A percentile compares a stretch with the other conserved stretches of the same genome.
Evolutionary conservation across 2,888 invertebrate species (phyloP).

Genomic region (Ophion slaviceki): DNA sequence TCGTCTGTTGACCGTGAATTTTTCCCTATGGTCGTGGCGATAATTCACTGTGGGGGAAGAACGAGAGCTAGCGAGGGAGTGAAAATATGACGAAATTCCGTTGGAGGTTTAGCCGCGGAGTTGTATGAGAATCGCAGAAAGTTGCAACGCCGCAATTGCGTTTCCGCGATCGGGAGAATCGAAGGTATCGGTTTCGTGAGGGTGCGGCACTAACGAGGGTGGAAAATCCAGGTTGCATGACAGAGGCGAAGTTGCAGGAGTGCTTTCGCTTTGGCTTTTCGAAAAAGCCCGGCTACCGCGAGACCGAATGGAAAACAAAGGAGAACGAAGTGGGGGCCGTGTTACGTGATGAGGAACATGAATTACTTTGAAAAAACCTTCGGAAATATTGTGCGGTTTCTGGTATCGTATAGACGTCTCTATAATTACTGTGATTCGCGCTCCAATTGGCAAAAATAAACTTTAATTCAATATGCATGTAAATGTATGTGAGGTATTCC

Average conservation of each 20-base stretch:
- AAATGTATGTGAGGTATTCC: no score
- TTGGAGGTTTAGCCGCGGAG: constrained; percentile 2
- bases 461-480: no score
- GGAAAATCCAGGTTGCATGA: constrained; percentile 16
- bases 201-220: constrained; percentile 28
- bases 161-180: constrained; percentile 21
- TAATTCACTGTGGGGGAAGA: background rate
- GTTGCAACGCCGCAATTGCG: background rate
- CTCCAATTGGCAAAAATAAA: no score
- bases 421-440: no score
- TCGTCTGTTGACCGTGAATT: no score
- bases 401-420: background rate
- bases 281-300: background rate
- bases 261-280: background rate
- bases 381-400: constrained; percentile 22
- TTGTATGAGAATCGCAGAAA: constrained; percentile 10
- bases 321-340: background rate
- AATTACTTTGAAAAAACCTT: constrained; percentile 21
- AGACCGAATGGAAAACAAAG: constrained; percentile 26
- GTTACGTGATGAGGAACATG: constrained; percentile 15
- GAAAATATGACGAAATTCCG: constrained; percentile 7
- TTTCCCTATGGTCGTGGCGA: no score
- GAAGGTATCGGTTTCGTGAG: constrained; percentile 8
- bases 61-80: constrained; percentile 3
- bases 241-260: constrained; percentile 5